These are phyloP conservation scores for Ceryle rudis DNA, from an alignment of 2,797 vertebrate species.

Conservation along the genomic window DNA sequence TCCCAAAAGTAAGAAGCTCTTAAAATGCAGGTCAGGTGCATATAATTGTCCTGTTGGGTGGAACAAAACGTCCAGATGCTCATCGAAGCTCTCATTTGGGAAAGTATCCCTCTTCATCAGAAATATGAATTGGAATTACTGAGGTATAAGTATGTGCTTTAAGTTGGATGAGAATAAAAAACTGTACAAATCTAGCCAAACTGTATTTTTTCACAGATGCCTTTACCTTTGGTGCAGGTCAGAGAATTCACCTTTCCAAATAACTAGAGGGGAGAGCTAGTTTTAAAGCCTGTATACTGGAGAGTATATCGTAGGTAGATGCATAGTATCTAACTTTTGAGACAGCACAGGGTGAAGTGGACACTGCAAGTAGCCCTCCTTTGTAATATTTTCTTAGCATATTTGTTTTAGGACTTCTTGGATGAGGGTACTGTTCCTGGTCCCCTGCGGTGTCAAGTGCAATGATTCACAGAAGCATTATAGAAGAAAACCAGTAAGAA, in stretches of 20 bases:
- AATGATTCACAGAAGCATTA: background rate
- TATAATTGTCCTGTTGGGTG: background rate
- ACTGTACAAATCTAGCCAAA: background rate
- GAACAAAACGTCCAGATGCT: constrained; percentile 1
- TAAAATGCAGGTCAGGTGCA: background rate
- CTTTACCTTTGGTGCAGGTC: background rate
- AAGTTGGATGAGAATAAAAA: background rate
- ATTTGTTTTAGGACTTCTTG: background rate
- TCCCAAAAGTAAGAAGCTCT: background rate
- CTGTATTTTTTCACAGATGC: background rate
- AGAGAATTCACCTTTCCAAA: background rate
- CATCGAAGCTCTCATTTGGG: background rate
- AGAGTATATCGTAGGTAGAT: background rate
- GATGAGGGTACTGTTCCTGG: background rate
- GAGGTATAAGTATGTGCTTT: background rate
- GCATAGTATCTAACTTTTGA: background rate
- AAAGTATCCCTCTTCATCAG: background rate
- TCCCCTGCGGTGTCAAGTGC: background rate
- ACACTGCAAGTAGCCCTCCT: background rate
- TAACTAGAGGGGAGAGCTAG: background rate
- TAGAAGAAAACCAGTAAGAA: background rate
- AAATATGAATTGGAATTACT: background rate
- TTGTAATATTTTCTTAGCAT: background rate
- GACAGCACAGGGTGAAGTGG: background rate
- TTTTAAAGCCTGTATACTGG: background rate